Percentiles rank a stretch among this genome's conserved stretches.
These are phyloP conservation scores for Leuciscus idus DNA, from an alignment of 2,113 vertebrate genomes.

Conservation along the genomic window DNA sequence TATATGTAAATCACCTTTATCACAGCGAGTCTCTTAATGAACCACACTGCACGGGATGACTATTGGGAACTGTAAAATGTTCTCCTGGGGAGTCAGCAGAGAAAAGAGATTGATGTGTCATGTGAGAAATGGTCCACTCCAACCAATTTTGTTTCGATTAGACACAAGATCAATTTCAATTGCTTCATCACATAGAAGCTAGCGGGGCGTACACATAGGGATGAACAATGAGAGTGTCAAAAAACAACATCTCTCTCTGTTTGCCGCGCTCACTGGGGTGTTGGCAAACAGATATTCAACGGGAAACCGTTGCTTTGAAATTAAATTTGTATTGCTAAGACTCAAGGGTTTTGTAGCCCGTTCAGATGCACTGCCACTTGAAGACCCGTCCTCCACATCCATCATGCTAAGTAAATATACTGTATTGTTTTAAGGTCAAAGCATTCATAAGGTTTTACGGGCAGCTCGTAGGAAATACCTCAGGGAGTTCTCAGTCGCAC, in stretches of 20 bases:
- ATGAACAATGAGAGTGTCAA: slow-evolving; percentile 61
- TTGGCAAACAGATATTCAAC: slow-evolving; percentile 35
- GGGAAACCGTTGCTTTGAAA: slow-evolving; percentile 39
- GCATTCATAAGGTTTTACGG: slow-evolving; percentile 17
- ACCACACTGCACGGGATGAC: slow-evolving; percentile 16
- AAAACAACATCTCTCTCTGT: slow-evolving; percentile 44
- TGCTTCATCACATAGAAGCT: slow-evolving; percentile 36
- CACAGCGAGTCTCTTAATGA: slow-evolving; percentile 23
- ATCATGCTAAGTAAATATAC: slow-evolving; percentile 39
- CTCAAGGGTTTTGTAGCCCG: slow-evolving; percentile 6
- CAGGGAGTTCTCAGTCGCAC: neutral
- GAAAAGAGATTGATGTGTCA: slow-evolving; percentile 51
- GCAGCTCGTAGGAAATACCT: neutral
- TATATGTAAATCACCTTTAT: slow-evolving; percentile 38
- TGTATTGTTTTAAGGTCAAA: slow-evolving; percentile 44
- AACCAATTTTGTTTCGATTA: slow-evolving; percentile 59
- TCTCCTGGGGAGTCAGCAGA: slow-evolving; percentile 21
- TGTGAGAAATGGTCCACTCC: slow-evolving; percentile 51
- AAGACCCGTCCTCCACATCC: slow-evolving; percentile 6
- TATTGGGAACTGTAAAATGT: slow-evolving; percentile 31
- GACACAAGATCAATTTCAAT: slow-evolving; percentile 60
- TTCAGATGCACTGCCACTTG: slow-evolving; percentile 6
- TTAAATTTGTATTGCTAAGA: slow-evolving; percentile 48
- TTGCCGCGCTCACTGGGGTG: slow-evolving; percentile 33
- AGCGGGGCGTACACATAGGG: slow-evolving; percentile 14